A percentile compares a stretch with the other conserved stretches of the same genome.
Conservation (phyloP, 2,797 vertebrate species). For the Peromyscus aztecus region DNA sequence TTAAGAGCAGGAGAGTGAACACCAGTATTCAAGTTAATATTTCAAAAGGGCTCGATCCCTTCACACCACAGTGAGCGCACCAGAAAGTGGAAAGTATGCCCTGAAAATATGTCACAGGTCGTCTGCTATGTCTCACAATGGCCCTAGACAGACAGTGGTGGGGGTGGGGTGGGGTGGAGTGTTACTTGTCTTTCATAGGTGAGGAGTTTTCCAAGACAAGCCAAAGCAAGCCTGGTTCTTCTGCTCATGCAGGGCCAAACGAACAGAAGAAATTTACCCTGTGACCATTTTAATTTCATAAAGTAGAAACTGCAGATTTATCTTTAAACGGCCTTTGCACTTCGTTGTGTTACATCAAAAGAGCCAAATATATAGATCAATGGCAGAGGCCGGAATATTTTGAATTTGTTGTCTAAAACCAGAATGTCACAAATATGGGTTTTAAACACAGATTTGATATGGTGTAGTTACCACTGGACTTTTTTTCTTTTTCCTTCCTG, state of each 20-base stretch:
- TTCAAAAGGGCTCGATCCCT: not conserved
- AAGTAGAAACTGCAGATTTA: slow-evolving; percentile 72
- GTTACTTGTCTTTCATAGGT: not conserved
- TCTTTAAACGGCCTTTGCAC: slow-evolving; percentile 76
- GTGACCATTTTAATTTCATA: slow-evolving; percentile 75
- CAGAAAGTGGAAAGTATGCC: fast-evolving
- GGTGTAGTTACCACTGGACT: not conserved
- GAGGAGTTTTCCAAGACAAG: slow-evolving; percentile 64
- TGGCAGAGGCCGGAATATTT: slow-evolving; percentile 78
- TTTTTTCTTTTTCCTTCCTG: slow-evolving; percentile 37
- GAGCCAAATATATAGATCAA: slow-evolving; percentile 14
- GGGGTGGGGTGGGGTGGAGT: not conserved
- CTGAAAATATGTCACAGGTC: not conserved
- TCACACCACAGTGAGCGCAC: not conserved
- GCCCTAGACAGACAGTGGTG: fast-evolving
- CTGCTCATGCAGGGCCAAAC: slow-evolving; percentile 44
- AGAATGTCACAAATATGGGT: slow-evolving; percentile 79
- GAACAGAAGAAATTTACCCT: slow-evolving; percentile 69
- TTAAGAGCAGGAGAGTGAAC: not conserved
- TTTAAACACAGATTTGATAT: slow-evolving; percentile 81
- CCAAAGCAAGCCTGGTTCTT: slow-evolving; percentile 48
- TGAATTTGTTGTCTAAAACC: slow-evolving; percentile 78
- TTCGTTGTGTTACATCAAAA: slow-evolving; percentile 78
- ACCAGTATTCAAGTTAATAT: not conserved
- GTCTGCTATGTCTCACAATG: not conserved